Conservation (phyloP, 2,888 invertebrate species). For the Drosophila bunnanda region DNA sequence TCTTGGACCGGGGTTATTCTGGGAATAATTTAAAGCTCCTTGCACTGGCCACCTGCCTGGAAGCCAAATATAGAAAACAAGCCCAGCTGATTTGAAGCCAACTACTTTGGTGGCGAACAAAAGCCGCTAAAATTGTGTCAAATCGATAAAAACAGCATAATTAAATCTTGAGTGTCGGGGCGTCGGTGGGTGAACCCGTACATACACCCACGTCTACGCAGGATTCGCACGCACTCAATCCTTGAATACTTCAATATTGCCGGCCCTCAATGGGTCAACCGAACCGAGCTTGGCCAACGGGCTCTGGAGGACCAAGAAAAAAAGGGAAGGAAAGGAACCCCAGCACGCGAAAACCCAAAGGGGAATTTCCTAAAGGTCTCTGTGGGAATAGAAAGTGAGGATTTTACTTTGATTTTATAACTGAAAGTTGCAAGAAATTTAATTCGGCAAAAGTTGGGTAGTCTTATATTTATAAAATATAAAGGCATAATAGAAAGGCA, state of each 20-base stretch:
- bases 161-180: constrained; percentile 71
- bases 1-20: constrained; percentile 57
- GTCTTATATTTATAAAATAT: no score
- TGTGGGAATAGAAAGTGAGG: constrained; percentile 8
- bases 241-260: constrained; percentile 20
- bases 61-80: constrained; percentile 35
- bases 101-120: constrained; percentile 25
- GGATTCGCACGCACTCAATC: constrained; percentile 50
- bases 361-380: constrained; percentile 35
- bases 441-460: no score
- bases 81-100: constrained; percentile 45
- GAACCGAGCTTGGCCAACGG: constrained; percentile 71
- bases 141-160: constrained; percentile 82
- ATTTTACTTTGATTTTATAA: constrained; percentile 12
- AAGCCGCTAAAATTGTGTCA: constrained; percentile 76
- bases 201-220: constrained; percentile 55
- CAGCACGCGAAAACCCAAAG: constrained; percentile 30
- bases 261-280: constrained; percentile 64
- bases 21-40: constrained; percentile 38
- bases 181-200: constrained; percentile 37
- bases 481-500: no score
- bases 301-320: not conserved
- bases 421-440: not conserved
- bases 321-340: not conserved
- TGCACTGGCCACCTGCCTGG: not conserved